Base-by-base conservation (phyloP, 92 coral and sea anemone species). In the Heteractis magnifica region DNA sequence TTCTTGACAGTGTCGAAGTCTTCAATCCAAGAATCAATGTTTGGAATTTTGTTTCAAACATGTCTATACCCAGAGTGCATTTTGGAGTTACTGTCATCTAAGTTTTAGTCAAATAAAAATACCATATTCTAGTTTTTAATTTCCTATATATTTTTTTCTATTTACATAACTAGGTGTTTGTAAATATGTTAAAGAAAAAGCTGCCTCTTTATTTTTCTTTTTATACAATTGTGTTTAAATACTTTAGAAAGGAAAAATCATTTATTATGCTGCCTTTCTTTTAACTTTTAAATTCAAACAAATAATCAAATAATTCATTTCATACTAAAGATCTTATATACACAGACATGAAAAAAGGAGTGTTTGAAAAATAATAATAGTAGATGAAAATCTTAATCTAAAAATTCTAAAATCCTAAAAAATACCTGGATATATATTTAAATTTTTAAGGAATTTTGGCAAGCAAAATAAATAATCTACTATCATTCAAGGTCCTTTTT, bases 61-160 rank as follows among this genome's bases (percentile, higher is more conserved):
- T 95, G 98, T 90, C 94, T 48, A 90, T 89, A 51, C 94, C 98
- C 75, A 89, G 98, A 20, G 98, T 93, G 21, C 98, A 95, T 79
- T 95, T 95, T 90, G 98, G 97, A 6, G 95, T 92, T 48, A 90
- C 94, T 15, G 98, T 95, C 49, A 97, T 95, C 58, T 95, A 68
- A 90, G 20, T 18, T 64, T 64, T 64, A 68, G 73, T 23, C 48
- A 68, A 68, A 23, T 68, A 68, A 68, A 68, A 68, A 64, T 64
- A 0, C 8, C 21, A 18, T 18, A 64, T 18, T 18, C 26, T 64
- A 18, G 58, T 64, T 18, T 9, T 64, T 19, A 64, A 64, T 64
- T 18, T 18, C 26, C 19, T 34, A 34, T 34, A 34, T 34, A 34
- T 34, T 34, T 34, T 56, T 58, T 10, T 58, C 5, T 58, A 58